Percentiles rank a stretch among this genome's conserved stretches.
phyloP scores from a whole-genome alignment of 1,140 invertebrate species.

The Ridgeia piscesae region DNA sequence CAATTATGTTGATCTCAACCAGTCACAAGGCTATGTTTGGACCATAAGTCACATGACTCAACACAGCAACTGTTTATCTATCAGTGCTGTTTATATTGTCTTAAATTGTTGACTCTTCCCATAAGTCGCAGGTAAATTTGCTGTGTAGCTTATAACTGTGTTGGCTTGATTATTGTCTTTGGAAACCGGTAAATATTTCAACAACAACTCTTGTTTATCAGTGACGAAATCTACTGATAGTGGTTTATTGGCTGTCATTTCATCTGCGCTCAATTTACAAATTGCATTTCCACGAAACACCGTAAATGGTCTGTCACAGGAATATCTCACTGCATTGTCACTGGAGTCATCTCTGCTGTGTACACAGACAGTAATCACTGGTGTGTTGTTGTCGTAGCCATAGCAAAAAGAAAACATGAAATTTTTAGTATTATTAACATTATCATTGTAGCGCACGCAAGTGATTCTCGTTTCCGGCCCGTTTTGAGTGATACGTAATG shows the following conservation, averaged over 20 bases:
- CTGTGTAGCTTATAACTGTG: not conserved
- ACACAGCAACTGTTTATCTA: not conserved
- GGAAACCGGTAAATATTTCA: not conserved
- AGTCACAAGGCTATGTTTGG: not conserved
- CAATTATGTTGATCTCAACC: not conserved
- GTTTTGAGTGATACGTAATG: no score
- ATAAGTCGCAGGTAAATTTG: not conserved
- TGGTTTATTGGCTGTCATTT: not conserved
- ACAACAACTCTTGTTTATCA: not conserved
- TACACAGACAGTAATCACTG: not conserved
- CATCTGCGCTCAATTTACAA: no score
- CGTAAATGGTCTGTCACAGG: no score
- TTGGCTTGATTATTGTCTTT: not conserved
- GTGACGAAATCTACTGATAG: not conserved
- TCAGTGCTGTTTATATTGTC: not conserved
- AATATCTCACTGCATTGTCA: no score
- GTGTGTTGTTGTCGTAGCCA: not conserved
- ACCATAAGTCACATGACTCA: not conserved
- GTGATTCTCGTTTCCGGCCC: no score
- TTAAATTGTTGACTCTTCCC: not conserved
- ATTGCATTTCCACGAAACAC: no score
- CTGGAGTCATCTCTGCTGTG: no score
- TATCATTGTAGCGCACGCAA: not conserved
- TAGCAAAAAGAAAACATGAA: not conserved
- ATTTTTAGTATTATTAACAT: conserved; percentile 7